Conservation (phyloP, 2,113 vertebrate genomes). For the Nothocercus julius region DNA sequence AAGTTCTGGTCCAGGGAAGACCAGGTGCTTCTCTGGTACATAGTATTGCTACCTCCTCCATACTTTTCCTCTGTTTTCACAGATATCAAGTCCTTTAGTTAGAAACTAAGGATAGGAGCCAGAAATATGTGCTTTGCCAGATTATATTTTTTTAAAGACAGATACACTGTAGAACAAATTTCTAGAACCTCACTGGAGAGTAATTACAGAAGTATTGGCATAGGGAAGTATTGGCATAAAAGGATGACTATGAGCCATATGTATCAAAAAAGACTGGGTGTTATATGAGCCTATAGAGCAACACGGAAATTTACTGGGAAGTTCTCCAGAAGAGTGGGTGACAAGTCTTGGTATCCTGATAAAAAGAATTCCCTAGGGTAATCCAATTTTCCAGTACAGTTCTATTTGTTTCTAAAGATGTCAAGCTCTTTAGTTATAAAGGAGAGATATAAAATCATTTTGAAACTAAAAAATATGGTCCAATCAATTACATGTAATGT, state of each 20-base stretch:
- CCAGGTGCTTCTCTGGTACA: background rate
- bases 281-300: background rate
- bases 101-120: background rate
- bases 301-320: background rate
- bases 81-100: background rate
- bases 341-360: background rate
- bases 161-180: background rate
- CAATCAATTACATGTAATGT: background rate
- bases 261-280: background rate
- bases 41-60: background rate
- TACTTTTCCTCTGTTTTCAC: background rate
- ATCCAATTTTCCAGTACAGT: background rate
- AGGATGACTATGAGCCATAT: background rate
- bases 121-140: background rate
- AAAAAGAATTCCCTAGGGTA: background rate
- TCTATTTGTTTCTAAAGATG: background rate
- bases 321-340: background rate
- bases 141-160: background rate
- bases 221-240: no score
- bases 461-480: background rate
- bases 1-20: background rate
- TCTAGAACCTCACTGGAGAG: background rate
- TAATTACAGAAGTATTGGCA: background rate
- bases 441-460: background rate
- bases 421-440: background rate